Base-by-base conservation (phyloP, 2,113 vertebrate genomes). In the Dromaius novaehollandiae region DNA sequence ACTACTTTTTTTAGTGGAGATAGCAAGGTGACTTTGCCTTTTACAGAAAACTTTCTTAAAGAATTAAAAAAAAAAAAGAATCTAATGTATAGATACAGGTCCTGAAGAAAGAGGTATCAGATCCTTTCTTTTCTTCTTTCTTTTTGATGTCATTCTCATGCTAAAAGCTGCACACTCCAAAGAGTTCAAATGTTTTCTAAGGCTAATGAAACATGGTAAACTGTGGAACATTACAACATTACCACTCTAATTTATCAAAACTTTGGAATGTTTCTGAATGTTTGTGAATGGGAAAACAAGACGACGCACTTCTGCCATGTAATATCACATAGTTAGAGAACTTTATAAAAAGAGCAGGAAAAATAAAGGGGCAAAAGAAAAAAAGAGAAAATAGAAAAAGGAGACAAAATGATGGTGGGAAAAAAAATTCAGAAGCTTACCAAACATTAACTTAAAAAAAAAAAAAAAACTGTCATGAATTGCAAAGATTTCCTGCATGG, bases 221-320 rank as follows among this genome's bases (percentile, higher is more conserved):
- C 76, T 64, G 30, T 53, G 9, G 13, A 95, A 44, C 30, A 48
- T 92, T 95, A 74, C 87, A 86, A 94, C 82, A 78, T 93, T 71
- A 76, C 53, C 24, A 34, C 19, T 71, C 55, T 53, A 81, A 86
- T 91, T 86, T 94, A 96, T 90, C 79, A 93, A 91, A 94, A 91
- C 60, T 64, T 91, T 75, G 82, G 79, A 89, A 88, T 79, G 80
- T 75, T 93, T 90, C 88, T 88, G 56, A 68, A 36, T 81, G 60
- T 42, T 51, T 81, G 64, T 56, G 76, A 88, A 79, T 58, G 48
- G 51, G 68, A 94, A 95, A 51, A 50, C 46, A 95, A 38, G 69
- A 95, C 82, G 82, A 88, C 24, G 51, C 32, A 88, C 66, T 91
- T 96, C 89, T 94, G 68, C 91, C 82, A 88, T 48, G 68, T 74